Conservation (phyloP, 1,140 invertebrate species). For the Procambarus virginalis region DNA sequence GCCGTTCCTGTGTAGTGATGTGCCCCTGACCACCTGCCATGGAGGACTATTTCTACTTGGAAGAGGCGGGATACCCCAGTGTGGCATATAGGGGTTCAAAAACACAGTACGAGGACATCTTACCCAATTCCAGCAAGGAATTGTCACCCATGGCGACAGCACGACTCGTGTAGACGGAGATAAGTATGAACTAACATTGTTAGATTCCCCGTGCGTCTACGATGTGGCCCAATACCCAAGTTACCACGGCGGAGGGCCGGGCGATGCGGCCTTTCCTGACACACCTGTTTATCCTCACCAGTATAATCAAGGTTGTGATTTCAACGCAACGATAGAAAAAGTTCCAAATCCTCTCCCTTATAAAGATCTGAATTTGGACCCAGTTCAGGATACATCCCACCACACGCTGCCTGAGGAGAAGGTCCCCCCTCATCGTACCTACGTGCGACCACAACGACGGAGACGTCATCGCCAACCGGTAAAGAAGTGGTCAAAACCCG, state of each 20-base stretch:
- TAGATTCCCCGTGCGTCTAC: constrained; percentile 51
- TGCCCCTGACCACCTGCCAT: constrained; percentile 16
- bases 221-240: constrained; percentile 47
- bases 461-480: constrained; percentile 37
- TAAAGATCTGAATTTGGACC: constrained; percentile 20
- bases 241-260: constrained; percentile 11
- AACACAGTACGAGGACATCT: constrained; percentile 21
- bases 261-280: neutral
- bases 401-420: constrained; percentile 32
- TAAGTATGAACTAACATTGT: constrained; percentile 55
- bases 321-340: constrained; percentile 33
- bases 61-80: constrained; percentile 50
- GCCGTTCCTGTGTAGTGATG: neutral
- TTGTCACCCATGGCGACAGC: neutral
- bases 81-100: constrained; percentile 33
- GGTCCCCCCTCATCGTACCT: constrained; percentile 53
- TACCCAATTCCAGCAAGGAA: neutral
- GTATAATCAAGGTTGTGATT: constrained; percentile 20
- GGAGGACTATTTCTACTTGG: constrained; percentile 63
- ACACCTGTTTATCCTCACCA: constrained; percentile 2
- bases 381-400: constrained; percentile 1
- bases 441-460: constrained; percentile 47
- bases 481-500: constrained; percentile 74
- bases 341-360: constrained; percentile 1
- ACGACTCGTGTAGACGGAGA: neutral